These are phyloP conservation scores for Anolis apletophallus DNA, from an alignment of 2,797 vertebrate genomes.

Conservation along the genomic window DNA sequence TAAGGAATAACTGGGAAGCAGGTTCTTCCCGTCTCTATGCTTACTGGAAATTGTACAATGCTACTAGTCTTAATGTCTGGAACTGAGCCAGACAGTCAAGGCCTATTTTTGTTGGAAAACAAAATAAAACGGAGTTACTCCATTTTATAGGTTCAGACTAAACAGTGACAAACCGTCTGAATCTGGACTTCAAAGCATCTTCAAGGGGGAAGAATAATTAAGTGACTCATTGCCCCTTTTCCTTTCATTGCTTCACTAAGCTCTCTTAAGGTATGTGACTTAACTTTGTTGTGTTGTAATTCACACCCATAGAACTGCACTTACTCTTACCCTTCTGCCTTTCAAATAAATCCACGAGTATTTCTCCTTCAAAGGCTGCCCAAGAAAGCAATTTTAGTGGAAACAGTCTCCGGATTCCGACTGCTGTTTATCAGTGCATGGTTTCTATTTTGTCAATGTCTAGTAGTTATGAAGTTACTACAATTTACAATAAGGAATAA, in stretches of 20 bases:
- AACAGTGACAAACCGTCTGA: background rate
- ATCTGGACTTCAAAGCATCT: background rate
- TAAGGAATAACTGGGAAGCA: background rate
- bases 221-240: background rate
- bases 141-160: background rate
- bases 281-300: background rate
- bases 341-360: background rate
- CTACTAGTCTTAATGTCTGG: background rate
- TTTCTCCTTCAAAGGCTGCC: no score
- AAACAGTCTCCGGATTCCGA: background rate
- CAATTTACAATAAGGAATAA: background rate
- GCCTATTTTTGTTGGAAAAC: background rate
- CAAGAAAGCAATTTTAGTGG: background rate
- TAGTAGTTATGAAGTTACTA: background rate
- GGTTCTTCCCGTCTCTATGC: background rate
- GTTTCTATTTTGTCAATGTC: background rate
- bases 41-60: background rate
- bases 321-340: background rate
- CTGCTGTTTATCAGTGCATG: background rate
- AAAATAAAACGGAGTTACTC: background rate
- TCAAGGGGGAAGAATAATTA: background rate
- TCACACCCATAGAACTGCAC: background rate
- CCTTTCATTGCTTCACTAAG: background rate
- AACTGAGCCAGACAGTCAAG: background rate
- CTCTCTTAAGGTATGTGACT: background rate